These are phyloP conservation scores for Neotragus moschatus DNA, from an alignment of 2,113 vertebrate genomes.

Conservation along the genomic window DNA sequence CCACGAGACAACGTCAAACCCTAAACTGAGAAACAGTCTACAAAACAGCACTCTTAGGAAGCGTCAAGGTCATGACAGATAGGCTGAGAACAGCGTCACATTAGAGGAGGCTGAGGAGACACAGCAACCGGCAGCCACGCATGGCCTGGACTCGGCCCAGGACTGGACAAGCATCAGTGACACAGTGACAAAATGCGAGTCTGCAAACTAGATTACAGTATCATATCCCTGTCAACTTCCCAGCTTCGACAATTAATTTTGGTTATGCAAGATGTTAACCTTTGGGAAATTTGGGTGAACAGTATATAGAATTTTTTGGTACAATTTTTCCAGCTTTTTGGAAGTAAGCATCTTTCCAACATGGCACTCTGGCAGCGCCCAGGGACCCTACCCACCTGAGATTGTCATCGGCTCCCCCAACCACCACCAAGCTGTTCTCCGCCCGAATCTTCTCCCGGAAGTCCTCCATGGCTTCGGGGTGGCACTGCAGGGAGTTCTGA, in stretches of 20 bases:
- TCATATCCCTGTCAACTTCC: not conserved
- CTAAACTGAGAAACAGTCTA: not conserved
- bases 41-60: not conserved
- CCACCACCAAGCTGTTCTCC: conserved; percentile 96
- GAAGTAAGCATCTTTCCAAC: not conserved
- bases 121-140: not conserved
- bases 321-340: not conserved
- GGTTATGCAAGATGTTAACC: not conserved
- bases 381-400: conserved; percentile 84
- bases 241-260: not conserved
- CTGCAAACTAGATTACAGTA: not conserved
- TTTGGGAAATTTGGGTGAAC: not conserved
- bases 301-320: not conserved
- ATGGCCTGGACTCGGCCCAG: not conserved
- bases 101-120: not conserved
- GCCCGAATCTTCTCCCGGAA: conserved; percentile 95
- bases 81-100: not conserved
- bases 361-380: not conserved
- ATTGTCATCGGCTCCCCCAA: conserved; percentile 96
- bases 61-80: not conserved
- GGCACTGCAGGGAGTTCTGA: conserved; percentile 94
- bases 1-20: not conserved
- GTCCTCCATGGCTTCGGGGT: conserved; percentile 94
- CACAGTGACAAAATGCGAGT: not conserved
- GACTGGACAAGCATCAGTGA: not conserved